These are phyloP conservation scores for Atlantisia rogersi DNA, from an alignment of 2,113 vertebrate genomes.

Conservation along the genomic window DNA sequence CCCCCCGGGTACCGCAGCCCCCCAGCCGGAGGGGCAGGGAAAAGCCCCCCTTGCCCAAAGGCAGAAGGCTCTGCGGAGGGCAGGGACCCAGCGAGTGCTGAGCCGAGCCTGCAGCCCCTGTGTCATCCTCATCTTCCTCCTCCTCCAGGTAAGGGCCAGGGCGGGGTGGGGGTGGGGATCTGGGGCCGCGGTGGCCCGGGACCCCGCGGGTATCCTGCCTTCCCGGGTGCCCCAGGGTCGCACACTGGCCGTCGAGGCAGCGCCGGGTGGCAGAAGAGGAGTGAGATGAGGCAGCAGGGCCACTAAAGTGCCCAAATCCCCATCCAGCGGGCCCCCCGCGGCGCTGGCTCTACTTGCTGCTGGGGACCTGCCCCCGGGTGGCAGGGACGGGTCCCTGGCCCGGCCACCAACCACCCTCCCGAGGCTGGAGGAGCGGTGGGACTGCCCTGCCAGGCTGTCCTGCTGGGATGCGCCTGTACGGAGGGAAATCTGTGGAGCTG, in stretches of 20 bases:
- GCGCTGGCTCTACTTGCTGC: background rate
- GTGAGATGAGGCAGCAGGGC: background rate
- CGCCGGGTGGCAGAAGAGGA: background rate
- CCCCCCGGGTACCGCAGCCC: background rate
- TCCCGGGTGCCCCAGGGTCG: background rate
- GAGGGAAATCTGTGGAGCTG: rapidly evolving
- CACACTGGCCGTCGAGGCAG: rapidly evolving
- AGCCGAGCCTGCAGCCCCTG: background rate
- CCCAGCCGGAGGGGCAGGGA: background rate
- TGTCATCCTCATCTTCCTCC: constrained; percentile 4
- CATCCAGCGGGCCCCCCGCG: background rate
- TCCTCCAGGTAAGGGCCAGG: constrained; percentile 43
- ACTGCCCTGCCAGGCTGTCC: background rate
- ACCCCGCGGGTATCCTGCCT: background rate
- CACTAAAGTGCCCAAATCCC: constrained; percentile 26
- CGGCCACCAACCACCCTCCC: background rate
- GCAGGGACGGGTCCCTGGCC: background rate
- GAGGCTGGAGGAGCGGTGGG: rapidly evolving
- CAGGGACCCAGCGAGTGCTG: background rate
- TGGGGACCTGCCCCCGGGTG: background rate
- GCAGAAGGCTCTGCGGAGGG: background rate
- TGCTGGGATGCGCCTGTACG: background rate
- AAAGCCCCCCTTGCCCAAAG: background rate
- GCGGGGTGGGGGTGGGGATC: background rate
- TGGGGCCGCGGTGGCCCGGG: rapidly evolving